Evolutionary conservation across 2,113 vertebrate genomes (phyloP), one percentile per base, ranked within the genome.

Genomic region (Dicaeum eximium): DNA sequence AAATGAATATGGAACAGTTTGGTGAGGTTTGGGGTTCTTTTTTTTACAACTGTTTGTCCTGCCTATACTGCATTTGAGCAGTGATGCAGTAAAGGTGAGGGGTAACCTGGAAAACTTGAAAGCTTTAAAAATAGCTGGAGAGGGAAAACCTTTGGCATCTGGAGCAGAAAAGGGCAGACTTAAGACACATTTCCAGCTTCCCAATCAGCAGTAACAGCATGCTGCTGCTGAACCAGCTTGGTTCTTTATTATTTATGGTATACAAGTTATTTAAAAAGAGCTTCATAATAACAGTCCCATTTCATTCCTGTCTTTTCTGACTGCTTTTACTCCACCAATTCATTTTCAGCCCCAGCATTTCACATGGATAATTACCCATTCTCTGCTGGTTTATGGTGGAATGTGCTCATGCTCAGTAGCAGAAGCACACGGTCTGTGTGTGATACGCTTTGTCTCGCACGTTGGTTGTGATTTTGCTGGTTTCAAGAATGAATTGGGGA

Each of bases 241-340:
- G 8, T 57, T 86, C 73, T 74, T 87, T 67, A 37, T 70, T 51
- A 73, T 86, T 70, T 79, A 80, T 62, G n/a, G 8, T 31, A 51
- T 83, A 70, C 54, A 61, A 80, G 74, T 50, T 80, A 53, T 86
- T 93, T 91, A 90, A 42, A 53, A 77, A 31, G 54, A 67, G 42
- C 16, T 62, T 80, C 11, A 6, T 70, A 56, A 27, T 56, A 78
- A 62, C 20, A 79, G 20, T 51, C 35, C 70, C n/a, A 3, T 90
- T 93, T 91, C 2, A 22, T 78, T 87, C 70, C 66, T 88, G 14
- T 61, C 80, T 92, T 30, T 74, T 18, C 38, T 47, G 18, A 27
- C 10, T 7, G 5, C 45, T 42, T 79, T 72, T 69, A 58, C 38
- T 80, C 13, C 45, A 64, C 40, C 67, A 10, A 51, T 89, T 92